A percentile compares a stretch with the other conserved stretches of the same genome.
Conservation (phyloP, 2,797 vertebrate species). For the Cygnus olor region DNA sequence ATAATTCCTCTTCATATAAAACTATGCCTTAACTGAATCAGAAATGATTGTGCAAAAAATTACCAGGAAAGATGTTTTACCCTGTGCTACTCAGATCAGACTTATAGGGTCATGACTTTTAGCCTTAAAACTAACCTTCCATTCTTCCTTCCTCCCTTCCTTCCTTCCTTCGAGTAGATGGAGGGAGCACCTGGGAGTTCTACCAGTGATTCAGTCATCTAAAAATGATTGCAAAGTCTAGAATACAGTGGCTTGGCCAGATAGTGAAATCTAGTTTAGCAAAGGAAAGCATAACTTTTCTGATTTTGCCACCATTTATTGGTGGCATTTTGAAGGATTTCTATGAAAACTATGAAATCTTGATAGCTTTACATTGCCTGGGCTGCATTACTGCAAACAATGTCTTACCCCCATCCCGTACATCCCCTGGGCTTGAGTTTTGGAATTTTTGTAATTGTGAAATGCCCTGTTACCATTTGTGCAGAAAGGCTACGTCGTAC, state of each 20-base stretch:
- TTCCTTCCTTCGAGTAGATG: too few species aligned
- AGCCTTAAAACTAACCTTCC: background rate
- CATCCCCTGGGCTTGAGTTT: background rate
- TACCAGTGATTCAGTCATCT: background rate
- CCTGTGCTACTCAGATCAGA: background rate
- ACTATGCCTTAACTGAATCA: background rate
- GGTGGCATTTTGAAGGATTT: background rate
- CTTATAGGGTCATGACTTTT: background rate
- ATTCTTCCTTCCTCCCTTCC: too few species aligned
- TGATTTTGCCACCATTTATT: background rate
- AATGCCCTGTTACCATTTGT: background rate
- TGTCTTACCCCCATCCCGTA: background rate
- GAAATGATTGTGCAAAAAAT: background rate
- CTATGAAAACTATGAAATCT: background rate
- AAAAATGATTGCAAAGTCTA: background rate
- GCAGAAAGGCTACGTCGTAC: background rate
- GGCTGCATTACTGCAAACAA: background rate
- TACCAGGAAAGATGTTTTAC: background rate
- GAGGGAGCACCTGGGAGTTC: background rate
- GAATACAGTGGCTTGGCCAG: background rate
- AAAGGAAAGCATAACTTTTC: background rate
- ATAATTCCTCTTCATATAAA: background rate
- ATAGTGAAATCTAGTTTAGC: background rate
- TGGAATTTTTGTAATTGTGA: background rate
- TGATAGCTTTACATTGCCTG: background rate